Percentiles rank a stretch among this genome's conserved stretches.
Conservation (phyloP, 2,888 invertebrate species). For the Pterobdella sp. region DNA sequence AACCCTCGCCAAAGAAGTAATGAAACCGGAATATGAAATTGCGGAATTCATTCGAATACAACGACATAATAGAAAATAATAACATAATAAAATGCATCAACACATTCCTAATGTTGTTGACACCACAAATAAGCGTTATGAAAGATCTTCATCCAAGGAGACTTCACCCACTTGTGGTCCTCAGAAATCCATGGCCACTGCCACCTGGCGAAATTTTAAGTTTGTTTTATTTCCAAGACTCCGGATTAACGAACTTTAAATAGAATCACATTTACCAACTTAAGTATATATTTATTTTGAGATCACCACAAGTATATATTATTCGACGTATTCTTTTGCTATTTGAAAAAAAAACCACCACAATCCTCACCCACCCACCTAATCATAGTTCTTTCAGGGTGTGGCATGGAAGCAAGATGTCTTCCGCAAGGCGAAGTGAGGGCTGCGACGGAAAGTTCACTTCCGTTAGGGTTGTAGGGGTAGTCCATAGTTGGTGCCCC, state of each 20-base stretch:
- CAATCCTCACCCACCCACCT: neutral
- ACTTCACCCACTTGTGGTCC: conserved; percentile 54
- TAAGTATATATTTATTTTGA: too few species aligned
- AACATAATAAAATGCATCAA: neutral
- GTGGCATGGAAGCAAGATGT: conserved; percentile 96
- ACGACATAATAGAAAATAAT: neutral
- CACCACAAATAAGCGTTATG: conserved; percentile 65
- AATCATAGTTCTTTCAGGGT: conserved; percentile 84
- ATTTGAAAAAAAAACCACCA: neutral
- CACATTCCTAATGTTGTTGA: neutral
- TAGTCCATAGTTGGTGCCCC: conserved; percentile 61
- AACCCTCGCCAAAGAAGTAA: neutral
- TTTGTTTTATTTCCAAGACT: too few species aligned
- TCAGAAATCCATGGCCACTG: conserved; percentile 62
- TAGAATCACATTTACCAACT: too few species aligned
- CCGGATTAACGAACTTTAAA: too few species aligned
- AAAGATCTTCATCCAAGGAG: conserved; percentile 88
- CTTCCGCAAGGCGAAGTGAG: conserved; percentile 81
- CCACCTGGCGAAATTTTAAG: too few species aligned
- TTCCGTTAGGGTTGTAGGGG: conserved; percentile 75
- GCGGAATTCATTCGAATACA: neutral
- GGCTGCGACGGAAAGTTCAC: conserved; percentile 72
- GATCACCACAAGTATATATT: too few species aligned
- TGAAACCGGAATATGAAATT: neutral
- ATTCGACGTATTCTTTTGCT: too few species aligned